Percentiles rank a stretch among this genome's conserved stretches.
Conservation (phyloP, 2,113 vertebrate genomes). For the Oenanthe oenanthe region DNA sequence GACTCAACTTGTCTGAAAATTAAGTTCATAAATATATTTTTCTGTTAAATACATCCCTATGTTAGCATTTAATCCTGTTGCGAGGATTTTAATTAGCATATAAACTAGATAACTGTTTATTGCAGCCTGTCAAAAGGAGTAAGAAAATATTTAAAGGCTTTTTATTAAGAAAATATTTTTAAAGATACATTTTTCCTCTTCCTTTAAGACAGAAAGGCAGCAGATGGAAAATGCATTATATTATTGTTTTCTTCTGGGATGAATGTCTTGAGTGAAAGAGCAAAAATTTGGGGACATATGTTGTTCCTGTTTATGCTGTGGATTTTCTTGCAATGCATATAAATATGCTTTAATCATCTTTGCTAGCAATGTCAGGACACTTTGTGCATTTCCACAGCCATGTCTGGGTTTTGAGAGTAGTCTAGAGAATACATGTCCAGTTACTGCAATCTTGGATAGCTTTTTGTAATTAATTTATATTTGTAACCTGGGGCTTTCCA, state of each 20-base stretch:
- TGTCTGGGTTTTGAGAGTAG: background rate
- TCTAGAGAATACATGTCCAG: background rate
- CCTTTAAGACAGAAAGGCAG: background rate
- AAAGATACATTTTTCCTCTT: background rate
- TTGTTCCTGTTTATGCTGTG: background rate
- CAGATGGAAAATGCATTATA: background rate
- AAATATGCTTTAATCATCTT: background rate
- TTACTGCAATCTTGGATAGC: background rate
- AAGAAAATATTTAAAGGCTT: background rate
- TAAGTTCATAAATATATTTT: background rate
- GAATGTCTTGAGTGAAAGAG: background rate
- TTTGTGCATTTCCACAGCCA: background rate
- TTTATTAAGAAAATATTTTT: background rate
- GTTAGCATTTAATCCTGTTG: background rate
- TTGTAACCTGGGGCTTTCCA: conserved; percentile 18
- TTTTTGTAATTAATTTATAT: conserved; percentile 21
- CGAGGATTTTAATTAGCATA: background rate
- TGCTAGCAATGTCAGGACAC: background rate
- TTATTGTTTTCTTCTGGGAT: background rate
- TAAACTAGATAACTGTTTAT: background rate
- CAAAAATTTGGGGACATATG: background rate
- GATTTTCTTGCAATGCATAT: background rate
- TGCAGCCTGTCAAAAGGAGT: background rate
- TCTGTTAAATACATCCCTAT: background rate
- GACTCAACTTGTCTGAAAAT: background rate